Evolutionary conservation across 2,797 vertebrate species (phyloP), one percentile per base, ranked within the genome.

Genomic region (Sebastes hopkinsi): DNA sequence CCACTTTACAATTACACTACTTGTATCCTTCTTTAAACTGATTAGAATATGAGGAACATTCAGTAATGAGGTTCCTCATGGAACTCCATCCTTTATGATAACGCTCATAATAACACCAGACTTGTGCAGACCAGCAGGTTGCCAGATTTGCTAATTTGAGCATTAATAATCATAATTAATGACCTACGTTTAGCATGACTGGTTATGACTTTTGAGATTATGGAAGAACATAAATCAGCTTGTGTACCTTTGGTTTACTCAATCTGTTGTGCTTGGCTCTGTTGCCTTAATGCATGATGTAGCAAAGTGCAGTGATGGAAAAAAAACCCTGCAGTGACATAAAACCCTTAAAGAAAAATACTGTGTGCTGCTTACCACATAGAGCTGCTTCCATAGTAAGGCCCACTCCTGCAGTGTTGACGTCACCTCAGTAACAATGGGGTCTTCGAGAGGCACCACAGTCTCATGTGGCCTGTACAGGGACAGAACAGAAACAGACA

Each of bases 351-450:
- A 23, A 56, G 16, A 56, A 32, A 14, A 6, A 20, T 2, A 50
- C 20, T 52, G 50, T 20, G 50, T 11, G 52, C n/a, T 69, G 84
- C 97, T 96, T 92, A 99, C 98, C 97, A 99, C 98, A 79, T 98
- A 99, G 20, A 99, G 96, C 91, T 99, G 97, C 80, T 99, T 99
- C 98, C 98, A 99, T 10, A 99, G 95, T 16, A 96, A 91, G 8
- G 97, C 95, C 98, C 98, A 99, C 92, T 99, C 98, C 90, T 98
- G 97, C 60, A 99, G 96, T 0, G 98, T 98, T 1, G 96, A 94
- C 62, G 98, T 98, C 85, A 98, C 97, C 92, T 99, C 98, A 0
- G 97, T 97, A 55, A 98, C 96, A 14, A 98, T 95, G 67, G 97
- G 96, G 89, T 99, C 98, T 92, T 99, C 98, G 2, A 98, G 96